Conservation (phyloP, 2,888 invertebrate genomes). For the Pammene fasciana region DNA sequence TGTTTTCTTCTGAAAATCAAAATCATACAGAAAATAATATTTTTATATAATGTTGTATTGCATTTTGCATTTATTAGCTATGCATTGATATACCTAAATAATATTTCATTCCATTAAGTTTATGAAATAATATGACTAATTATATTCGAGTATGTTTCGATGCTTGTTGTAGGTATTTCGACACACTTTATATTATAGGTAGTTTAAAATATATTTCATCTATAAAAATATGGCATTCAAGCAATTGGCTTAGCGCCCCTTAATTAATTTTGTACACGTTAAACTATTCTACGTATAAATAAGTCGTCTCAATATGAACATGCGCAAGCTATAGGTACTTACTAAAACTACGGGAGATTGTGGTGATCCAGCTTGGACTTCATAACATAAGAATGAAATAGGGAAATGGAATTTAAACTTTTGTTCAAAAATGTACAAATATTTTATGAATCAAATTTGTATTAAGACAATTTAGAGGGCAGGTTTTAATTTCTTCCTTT, state of each 20-base stretch:
- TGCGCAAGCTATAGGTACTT: conserved; percentile 10
- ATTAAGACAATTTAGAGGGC: not conserved
- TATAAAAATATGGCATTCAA: conserved; percentile 68
- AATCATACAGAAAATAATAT: too few relatives aligned
- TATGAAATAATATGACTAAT: not conserved
- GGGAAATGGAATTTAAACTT: not conserved
- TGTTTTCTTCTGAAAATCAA: too few relatives aligned
- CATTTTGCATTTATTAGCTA: not conserved
- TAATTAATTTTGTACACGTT: conserved; percentile 57
- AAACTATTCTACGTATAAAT: conserved; percentile 54
- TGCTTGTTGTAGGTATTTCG: not conserved
- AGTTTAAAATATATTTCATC: conserved; percentile 42
- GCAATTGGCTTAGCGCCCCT: conserved; percentile 56
- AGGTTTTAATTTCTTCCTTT: too few relatives aligned
- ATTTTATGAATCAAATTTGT: not conserved
- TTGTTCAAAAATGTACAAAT: not conserved
- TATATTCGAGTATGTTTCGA: not conserved
- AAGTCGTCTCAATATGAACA: conserved; percentile 20
- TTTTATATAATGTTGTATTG: too few relatives aligned
- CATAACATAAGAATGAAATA: not conserved
- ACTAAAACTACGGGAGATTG: conserved; percentile 7
- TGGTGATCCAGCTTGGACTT: conserved; percentile 1
- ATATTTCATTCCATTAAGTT: too few relatives aligned
- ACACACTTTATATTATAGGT: conserved; percentile 26
- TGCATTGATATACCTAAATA: too few relatives aligned